Evolutionary conservation across 2,888 invertebrate genomes (phyloP), one percentile per base, ranked within the genome.

Genomic region (Pristionchus fissidentatus): DNA sequence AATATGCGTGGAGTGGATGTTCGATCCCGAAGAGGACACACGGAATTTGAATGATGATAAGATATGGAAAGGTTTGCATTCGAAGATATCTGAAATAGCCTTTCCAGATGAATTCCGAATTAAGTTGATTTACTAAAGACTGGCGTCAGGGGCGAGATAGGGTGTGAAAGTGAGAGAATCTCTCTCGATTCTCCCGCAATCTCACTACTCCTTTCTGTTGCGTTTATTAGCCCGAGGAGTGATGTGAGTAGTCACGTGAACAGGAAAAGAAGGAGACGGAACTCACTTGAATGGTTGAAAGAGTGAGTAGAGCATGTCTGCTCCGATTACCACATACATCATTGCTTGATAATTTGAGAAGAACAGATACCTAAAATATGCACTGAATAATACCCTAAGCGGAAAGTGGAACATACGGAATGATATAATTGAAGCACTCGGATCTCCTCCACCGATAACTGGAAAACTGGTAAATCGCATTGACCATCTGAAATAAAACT

Each of bases 1-100:
- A 49, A 10, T 19, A 77, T 19, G 77, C 77, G 49, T 46, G 46
- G 4, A 79, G 55, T n/a, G 79, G 79, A 57, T 43, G 43, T 29
- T 55, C 55, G 29, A 79, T 79, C n/a, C 79, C 79, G 41, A 57
- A 79, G 57, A 79, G 35, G 38, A 79, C 22, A 32, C 79, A 79
- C 22, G 79, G 79, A n/a, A 79, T 46, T 79, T 79, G 79, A 57
- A 79, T 41, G 57, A 79, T 3, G n/a, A 79, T 2, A 22, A 79
- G 57, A 57, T 79, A 79, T n/a, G 79, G 79, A 19, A 79, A 79
- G 29, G 38, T 79, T 15, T 38, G 55, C 22, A 57, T 29, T 57
- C 57, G 55, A 29, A 79, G 57, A 19, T 79, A 79, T n/a, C 79
- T 79, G 41, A 15, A 77, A 52, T 15, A 22, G 8, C 19, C n/a